A percentile compares a stretch with the other conserved stretches of the same genome.
These are phyloP conservation scores for Candidula unifasciata DNA, from an alignment of 2,888 invertebrate species.

Conservation along the genomic window DNA sequence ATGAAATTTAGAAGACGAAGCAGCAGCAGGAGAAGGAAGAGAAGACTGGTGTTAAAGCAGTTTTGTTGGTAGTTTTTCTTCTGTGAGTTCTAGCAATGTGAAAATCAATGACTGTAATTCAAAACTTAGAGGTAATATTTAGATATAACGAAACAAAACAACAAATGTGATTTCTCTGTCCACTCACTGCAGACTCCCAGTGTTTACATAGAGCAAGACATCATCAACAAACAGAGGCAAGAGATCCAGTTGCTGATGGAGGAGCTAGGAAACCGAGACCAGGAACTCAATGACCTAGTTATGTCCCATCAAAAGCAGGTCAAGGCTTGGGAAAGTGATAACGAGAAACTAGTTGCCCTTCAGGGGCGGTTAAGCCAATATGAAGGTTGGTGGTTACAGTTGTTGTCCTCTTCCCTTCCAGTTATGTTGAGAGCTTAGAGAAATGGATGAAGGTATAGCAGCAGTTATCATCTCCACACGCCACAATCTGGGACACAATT, in stretches of 20 bases:
- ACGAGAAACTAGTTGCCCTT: conserved; percentile 62
- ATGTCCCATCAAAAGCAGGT: conserved; percentile 73
- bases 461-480: too few relatives aligned
- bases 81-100: too few relatives aligned
- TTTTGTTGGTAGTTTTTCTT: too few relatives aligned
- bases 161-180: too few relatives aligned
- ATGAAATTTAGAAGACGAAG: too few relatives aligned
- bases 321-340: conserved; percentile 74
- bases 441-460: neutral
- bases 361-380: conserved; percentile 66
- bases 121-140: too few relatives aligned
- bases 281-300: conserved; percentile 75
- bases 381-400: conserved; percentile 62
- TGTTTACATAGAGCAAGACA: conserved; percentile 68
- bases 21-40: too few relatives aligned
- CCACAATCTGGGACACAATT: too few relatives aligned
- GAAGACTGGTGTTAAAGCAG: too few relatives aligned
- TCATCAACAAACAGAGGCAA: conserved; percentile 70
- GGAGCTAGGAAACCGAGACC: conserved; percentile 74
- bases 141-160: too few relatives aligned
- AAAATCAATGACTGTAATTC: too few relatives aligned
- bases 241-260: conserved; percentile 73
- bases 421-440: neutral
- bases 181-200: conserved; percentile 56
- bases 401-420: neutral